phyloP scores from a whole-genome alignment of 2,113 vertebrate species.

The Percina caprodes region DNA sequence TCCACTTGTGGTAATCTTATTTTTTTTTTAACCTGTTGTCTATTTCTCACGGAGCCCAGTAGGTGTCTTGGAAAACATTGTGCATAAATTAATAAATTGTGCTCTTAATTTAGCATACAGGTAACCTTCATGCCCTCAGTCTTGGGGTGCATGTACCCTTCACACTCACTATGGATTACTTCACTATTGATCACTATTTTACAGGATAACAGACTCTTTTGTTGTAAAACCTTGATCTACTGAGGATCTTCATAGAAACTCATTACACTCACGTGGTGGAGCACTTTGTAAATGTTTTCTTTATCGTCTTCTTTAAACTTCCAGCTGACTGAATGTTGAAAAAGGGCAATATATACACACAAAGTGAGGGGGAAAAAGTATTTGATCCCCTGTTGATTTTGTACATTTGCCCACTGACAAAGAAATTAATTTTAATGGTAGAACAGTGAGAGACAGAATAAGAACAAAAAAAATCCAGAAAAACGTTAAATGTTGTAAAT shows the following conservation, averaged over 20 bases:
- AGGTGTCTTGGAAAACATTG: neutral
- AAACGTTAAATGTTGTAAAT: no score
- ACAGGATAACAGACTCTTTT: neutral
- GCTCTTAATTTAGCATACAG: neutral
- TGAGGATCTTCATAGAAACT: neutral
- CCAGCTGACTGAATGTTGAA: neutral
- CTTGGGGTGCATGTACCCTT: neutral
- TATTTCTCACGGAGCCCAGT: slow-evolving; percentile 9
- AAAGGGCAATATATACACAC: no score
- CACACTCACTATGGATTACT: neutral
- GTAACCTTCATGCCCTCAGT: neutral
- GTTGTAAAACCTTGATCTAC: neutral
- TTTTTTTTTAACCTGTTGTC: slow-evolving; percentile 10
- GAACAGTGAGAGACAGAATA: no score
- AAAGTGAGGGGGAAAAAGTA: no score
- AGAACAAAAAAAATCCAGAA: no score
- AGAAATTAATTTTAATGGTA: no score
- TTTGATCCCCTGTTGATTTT: no score
- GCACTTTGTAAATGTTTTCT: neutral
- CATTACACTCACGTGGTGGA: neutral
- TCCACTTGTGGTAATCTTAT: slow-evolving; percentile 7
- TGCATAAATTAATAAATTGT: neutral
- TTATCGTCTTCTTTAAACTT: neutral
- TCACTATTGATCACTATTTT: no score
- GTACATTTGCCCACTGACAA: no score